Evolutionary conservation across 2,797 vertebrate genomes (phyloP).

Genomic region (Hoplostethus mediterraneus): DNA sequence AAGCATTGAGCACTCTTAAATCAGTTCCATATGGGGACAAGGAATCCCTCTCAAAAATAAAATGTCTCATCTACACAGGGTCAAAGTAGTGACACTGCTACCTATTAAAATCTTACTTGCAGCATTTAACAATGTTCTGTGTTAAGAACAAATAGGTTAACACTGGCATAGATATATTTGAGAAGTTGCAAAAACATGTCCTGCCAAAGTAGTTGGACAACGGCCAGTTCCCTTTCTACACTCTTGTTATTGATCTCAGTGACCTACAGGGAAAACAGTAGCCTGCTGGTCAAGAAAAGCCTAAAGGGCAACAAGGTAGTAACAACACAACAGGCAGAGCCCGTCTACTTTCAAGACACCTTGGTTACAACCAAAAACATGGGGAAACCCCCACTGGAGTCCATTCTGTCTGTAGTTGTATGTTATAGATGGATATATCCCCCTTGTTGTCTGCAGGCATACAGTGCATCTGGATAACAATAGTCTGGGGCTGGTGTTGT

Average conservation of each 20-base stretch:
- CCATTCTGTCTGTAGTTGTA: conserved; percentile 19
- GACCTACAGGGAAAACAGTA: conserved; percentile 25
- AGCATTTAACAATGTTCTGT: conserved; percentile 59
- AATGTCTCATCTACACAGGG: conserved; percentile 43
- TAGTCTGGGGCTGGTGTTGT: conserved; percentile 22
- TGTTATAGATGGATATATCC: conserved; percentile 20
- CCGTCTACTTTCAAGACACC: conserved; percentile 10
- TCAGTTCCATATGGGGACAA: conserved; percentile 66
- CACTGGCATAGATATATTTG: conserved; percentile 51
- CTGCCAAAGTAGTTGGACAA: conserved; percentile 20
- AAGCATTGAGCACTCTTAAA: conserved; percentile 76
- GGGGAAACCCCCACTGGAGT: neutral
- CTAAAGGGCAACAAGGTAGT: conserved; percentile 10
- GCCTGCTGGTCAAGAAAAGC: conserved; percentile 50
- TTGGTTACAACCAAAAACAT: conserved; percentile 10
- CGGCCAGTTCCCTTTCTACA: conserved; percentile 13
- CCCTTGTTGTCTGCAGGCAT: conserved; percentile 7
- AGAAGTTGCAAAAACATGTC: conserved; percentile 41
- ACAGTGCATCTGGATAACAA: conserved; percentile 10
- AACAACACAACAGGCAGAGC: conserved; percentile 30
- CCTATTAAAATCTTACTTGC: conserved; percentile 53
- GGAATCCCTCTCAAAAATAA: conserved; percentile 60
- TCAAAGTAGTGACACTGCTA: conserved; percentile 39
- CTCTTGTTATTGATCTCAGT: conserved; percentile 19
- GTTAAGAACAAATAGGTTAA: conserved; percentile 35